A percentile compares a stretch with the other conserved stretches of the same genome.
Evolutionary conservation across 2,888 invertebrate species (phyloP).

Genomic region (Yponomeuta malinellus): DNA sequence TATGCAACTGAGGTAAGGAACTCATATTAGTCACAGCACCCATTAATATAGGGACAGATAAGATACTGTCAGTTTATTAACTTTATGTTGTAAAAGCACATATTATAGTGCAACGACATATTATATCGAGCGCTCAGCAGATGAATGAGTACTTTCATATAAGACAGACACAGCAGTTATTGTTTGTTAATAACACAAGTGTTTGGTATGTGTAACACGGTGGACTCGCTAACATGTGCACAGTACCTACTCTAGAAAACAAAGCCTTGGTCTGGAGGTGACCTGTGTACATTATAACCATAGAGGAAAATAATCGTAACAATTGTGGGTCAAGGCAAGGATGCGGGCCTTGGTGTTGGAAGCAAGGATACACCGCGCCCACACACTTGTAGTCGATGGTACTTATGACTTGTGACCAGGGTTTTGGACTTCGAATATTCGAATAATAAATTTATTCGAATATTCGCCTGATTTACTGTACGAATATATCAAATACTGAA

Average conservation of each 20-base stretch:
- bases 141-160: conserved; percentile 1
- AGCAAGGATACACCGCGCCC: background rate
- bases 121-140: background rate
- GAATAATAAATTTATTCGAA: too few relatives aligned
- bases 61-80: conserved; percentile 66
- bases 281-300: background rate
- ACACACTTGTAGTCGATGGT: background rate
- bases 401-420: background rate
- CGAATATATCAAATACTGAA: too few relatives aligned
- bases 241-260: conserved; percentile 22
- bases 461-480: too few relatives aligned
- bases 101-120: conserved; percentile 1
- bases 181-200: conserved; percentile 36
- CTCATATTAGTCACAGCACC: conserved; percentile 29
- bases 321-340: conserved; percentile 11
- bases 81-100: conserved; percentile 23
- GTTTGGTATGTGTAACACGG: conserved; percentile 32
- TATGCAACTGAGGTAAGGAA: conserved; percentile 33
- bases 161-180: conserved; percentile 28
- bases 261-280: conserved; percentile 27
- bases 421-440: too few relatives aligned
- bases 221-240: conserved; percentile 18
- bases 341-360: conserved; percentile 8
- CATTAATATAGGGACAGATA: conserved; percentile 54
- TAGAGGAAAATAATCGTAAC: conserved; percentile 5